These are phyloP conservation scores for Diadema setosum DNA, from an alignment of 35 echinoderm and acorn worm species.

Conservation along the genomic window DNA sequence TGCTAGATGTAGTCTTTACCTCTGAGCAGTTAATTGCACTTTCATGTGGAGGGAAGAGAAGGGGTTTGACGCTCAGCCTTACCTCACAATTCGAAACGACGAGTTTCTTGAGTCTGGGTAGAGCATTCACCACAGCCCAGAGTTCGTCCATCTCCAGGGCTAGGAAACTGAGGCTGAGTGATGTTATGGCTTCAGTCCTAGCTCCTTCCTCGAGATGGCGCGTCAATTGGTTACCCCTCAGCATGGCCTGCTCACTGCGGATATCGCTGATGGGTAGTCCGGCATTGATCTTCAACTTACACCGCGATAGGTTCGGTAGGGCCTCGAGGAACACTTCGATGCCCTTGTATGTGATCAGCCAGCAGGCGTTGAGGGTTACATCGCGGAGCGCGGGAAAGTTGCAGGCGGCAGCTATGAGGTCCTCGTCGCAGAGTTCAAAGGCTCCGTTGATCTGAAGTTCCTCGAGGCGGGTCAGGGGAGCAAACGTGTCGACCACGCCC, in stretches of 20 bases:
- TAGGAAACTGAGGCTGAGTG: constrained; percentile 71
- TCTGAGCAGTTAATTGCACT: no score
- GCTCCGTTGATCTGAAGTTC: constrained; percentile 84
- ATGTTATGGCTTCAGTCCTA: constrained; percentile 46
- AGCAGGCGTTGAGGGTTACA: constrained; percentile 76
- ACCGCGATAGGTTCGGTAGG: constrained; percentile 30
- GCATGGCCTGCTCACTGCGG: constrained; percentile 84
- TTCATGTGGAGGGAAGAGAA: no score
- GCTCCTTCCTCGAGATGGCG: constrained; percentile 36
- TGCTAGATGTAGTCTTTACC: no score
- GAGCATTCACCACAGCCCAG: constrained; percentile 74
- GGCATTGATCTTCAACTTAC: constrained; percentile 83
- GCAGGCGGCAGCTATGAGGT: constrained; percentile 48
- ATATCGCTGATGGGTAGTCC: constrained; percentile 76
- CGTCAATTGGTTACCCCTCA: constrained; percentile 61
- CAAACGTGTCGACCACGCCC: constrained; percentile 69
- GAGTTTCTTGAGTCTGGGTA: constrained; percentile 74
- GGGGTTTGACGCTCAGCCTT: no score
- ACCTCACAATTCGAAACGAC: constrained; percentile 93
- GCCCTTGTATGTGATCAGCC: constrained; percentile 57
- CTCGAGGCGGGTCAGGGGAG: constrained; percentile 54
- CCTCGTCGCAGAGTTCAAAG: constrained; percentile 76
- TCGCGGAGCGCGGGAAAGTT: constrained; percentile 58
- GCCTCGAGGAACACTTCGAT: constrained; percentile 55
- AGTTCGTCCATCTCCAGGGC: constrained; percentile 88